Conservation (phyloP, 1,140 invertebrate genomes). For the Thaumatotibia leucotreta region DNA sequence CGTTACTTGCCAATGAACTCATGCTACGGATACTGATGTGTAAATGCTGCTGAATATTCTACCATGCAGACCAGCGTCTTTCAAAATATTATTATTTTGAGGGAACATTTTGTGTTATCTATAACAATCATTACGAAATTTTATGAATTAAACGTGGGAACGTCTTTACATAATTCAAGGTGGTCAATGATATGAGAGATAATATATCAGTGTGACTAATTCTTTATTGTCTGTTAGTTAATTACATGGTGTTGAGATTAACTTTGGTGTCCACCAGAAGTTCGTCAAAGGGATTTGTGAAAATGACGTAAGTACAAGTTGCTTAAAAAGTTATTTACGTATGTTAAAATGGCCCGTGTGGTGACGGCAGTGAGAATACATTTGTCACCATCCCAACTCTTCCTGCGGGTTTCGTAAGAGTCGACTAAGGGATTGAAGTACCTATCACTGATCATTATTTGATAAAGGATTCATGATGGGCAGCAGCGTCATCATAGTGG, state of each 20-base stretch:
- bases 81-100: conserved; percentile 5
- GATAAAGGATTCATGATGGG: too few species aligned
- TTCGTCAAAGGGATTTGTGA: background rate
- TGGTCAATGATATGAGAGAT: conserved; percentile 9
- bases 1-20: too few species aligned
- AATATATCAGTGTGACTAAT: conserved; percentile 14
- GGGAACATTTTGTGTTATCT: background rate
- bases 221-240: conserved; percentile 14
- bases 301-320: background rate
- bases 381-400: too few species aligned
- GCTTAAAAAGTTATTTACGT: too few species aligned
- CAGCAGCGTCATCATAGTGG: too few species aligned
- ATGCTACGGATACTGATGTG: too few species aligned
- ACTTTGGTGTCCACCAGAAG: background rate
- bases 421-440: too few species aligned
- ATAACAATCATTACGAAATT: conserved; percentile 11
- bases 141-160: background rate
- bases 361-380: too few species aligned
- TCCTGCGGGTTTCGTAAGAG: too few species aligned
- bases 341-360: too few species aligned
- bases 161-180: conserved; percentile 13
- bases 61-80: background rate
- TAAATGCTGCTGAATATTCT: background rate
- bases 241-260: background rate
- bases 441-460: too few species aligned